phyloP scores from a whole-genome alignment of 2,888 invertebrate genomes.

The Ectemnius continuus region DNA sequence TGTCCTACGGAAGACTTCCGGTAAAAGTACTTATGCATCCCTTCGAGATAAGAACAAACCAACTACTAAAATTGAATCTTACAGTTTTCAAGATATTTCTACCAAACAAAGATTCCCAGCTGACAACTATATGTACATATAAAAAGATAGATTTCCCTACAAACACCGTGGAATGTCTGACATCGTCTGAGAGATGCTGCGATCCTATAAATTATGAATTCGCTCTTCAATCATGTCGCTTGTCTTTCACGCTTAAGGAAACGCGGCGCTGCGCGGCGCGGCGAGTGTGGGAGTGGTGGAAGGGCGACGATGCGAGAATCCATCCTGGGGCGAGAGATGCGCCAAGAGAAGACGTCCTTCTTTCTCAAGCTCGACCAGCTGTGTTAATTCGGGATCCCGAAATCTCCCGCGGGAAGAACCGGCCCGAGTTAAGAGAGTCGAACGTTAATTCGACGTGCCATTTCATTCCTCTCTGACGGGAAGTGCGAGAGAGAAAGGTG shows the following conservation, averaged over 20 bases:
- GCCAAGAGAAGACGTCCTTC: slow-evolving; percentile 34
- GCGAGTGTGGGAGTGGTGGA: not conserved
- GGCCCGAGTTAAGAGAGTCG: slow-evolving; percentile 69
- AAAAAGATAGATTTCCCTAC: too few relatives aligned
- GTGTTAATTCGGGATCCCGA: slow-evolving; percentile 54
- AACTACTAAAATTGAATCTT: too few relatives aligned
- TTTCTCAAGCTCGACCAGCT: slow-evolving; percentile 47
- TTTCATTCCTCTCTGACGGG: slow-evolving; percentile 7
- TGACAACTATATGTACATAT: too few relatives aligned
- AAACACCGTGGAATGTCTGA: too few relatives aligned
- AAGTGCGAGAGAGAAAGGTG: too few relatives aligned
- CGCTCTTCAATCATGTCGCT: too few relatives aligned
- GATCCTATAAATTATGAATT: too few relatives aligned
- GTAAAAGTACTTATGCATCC: too few relatives aligned
- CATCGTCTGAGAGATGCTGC: too few relatives aligned
- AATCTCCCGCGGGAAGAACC: slow-evolving; percentile 44
- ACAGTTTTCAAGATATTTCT: not conserved
- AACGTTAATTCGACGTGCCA: slow-evolving; percentile 69
- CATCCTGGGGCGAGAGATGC: not conserved
- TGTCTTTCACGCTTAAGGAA: too few relatives aligned
- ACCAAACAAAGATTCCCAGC: not conserved
- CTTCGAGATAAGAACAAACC: too few relatives aligned
- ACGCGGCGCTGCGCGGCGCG: too few relatives aligned
- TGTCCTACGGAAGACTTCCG: not conserved
- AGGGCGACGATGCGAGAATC: slow-evolving; percentile 2